Conservation (phyloP, 2,888 invertebrate genomes). For the Sphaerophoria taeniata region DNA sequence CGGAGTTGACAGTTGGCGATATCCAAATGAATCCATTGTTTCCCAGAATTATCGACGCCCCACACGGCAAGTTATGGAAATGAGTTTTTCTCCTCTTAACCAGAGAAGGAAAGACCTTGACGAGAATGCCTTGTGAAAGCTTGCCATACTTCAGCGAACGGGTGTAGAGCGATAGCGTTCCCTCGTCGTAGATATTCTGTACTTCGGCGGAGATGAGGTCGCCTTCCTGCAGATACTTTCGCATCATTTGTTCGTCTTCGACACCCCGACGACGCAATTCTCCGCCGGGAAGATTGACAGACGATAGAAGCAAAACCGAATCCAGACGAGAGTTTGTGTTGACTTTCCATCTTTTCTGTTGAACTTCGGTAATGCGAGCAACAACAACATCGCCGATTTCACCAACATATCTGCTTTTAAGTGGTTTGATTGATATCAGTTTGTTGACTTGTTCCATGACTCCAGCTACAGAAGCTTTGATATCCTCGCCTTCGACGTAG, state of each 20-base stretch:
- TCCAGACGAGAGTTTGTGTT: constrained; percentile 96
- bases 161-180: constrained; percentile 96
- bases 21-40: constrained; percentile 99
- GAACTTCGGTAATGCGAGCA: constrained; percentile 96
- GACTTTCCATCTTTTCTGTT: constrained; percentile 97
- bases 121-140: constrained; percentile 93
- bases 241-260: constrained; percentile 99
- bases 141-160: constrained; percentile 99
- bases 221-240: constrained; percentile 95
- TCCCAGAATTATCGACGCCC: constrained; percentile 96
- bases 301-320: constrained; percentile 93
- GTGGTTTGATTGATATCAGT: constrained; percentile 94
- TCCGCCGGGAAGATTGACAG: constrained; percentile 98
- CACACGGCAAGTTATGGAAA: constrained; percentile 96
- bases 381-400: constrained; percentile 99
- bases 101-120: constrained; percentile 95
- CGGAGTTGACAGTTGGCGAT: constrained; percentile 87
- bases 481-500: constrained; percentile 91
- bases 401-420: constrained; percentile 95
- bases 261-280: constrained; percentile 96
- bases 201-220: constrained; percentile 99
- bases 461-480: constrained; percentile 97
- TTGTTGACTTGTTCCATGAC: constrained; percentile 97
- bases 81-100: constrained; percentile 97
- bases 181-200: constrained; percentile 95